Base-by-base conservation (phyloP, 2,888 invertebrate species). In the Malthinus flaveolus region DNA sequence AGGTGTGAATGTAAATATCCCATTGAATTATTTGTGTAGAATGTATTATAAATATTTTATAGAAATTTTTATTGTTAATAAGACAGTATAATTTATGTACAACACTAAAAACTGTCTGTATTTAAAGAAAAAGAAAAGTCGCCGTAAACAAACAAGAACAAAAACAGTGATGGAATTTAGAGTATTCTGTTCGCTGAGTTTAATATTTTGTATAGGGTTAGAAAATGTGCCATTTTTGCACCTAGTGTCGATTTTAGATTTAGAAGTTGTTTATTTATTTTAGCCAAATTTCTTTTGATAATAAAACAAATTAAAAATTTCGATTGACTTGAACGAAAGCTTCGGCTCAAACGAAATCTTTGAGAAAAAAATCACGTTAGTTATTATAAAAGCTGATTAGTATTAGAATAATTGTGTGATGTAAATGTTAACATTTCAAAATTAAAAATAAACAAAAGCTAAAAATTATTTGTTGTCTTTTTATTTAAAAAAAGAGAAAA, bases 341-440 rank as follows among this genome's bases (percentile, higher is more conserved):
- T 15, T 49, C 13, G 31, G 15, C n/a, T 12, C n/a, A 35, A 31
- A 45, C 39, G 34, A 51, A 56, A 52, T 35, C 12, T 46, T 49
- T 32, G 35, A 23, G 23, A 2, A 56, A 34, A 44, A 36, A 49
- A 39, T 49, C 34, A 56, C 46, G 45, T 50, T 56, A 42, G 52
- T 52, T 58, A 47, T 50, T 55, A 49, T 50, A 49, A 56, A 64
- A 65, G 69, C 23, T 23, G 23, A 23, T 62, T 75, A 76, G 76
- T 69, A 71, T 73, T 73, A 75, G 76, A 73, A 73, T 72, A 42
- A 70, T 72, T 78, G 79, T 79, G 79, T 79, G 79, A 78, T 79
- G 79, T 79, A 79, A 73, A 78, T 79, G 79, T 78, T 78, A 76
- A 73, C 71, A 74, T 72, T 77, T 78, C 78, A 76, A 79, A 78